phyloP scores from a whole-genome alignment of 2,888 invertebrate genomes.

The Zygogramma bicolorata region DNA sequence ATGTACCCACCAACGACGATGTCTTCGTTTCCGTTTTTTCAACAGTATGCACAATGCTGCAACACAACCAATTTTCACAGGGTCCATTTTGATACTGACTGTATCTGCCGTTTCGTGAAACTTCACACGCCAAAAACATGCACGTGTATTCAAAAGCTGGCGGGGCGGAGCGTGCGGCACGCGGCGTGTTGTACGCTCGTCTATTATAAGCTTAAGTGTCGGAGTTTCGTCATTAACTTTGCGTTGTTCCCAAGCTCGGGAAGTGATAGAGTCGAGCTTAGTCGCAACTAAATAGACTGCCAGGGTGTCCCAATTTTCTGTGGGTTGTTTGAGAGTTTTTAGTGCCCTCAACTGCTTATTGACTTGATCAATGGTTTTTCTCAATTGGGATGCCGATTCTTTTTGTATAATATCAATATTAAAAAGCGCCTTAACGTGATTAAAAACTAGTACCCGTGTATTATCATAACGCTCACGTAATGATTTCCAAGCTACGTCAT shows the following conservation, averaged over 20 bases:
- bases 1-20: too few species aligned
- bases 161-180: too few species aligned
- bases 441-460: neutral
- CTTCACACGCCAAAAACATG: too few species aligned
- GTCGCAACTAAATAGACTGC: neutral
- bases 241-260: neutral
- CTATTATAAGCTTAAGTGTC: too few species aligned
- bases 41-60: too few species aligned
- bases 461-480: neutral
- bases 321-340: neutral
- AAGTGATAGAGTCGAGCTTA: slow-evolving; percentile 16
- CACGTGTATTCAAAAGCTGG: too few species aligned
- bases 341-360: neutral
- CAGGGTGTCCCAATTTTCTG: neutral
- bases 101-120: too few species aligned
- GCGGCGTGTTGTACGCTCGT: too few species aligned
- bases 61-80: too few species aligned
- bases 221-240: too few species aligned
- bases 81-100: too few species aligned
- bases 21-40: too few species aligned
- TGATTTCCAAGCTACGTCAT: neutral
- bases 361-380: neutral
- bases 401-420: neutral
- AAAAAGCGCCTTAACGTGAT: neutral
- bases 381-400: neutral